Base-by-base conservation (phyloP, 2,888 invertebrate species). In the Tuberolachnus salignus region DNA sequence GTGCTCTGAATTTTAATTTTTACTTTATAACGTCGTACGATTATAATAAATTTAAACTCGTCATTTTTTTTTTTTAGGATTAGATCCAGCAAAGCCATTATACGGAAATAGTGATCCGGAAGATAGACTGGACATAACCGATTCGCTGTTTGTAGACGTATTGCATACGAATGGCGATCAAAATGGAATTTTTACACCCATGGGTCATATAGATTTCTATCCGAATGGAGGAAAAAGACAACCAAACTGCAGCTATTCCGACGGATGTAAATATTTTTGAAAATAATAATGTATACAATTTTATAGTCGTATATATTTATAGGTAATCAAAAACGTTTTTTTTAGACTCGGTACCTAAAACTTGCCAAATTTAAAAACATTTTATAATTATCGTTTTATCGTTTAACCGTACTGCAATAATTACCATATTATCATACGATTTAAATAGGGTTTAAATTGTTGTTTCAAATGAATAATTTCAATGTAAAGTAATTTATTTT, bases 101-200 rank as follows among this genome's bases (percentile, higher is more conserved):
- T 75, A 75, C 26, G 46, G 55, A 2, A 75, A 75, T 1, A 57
- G 66, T 46, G 16, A 3, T 10, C 57, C 75, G 14, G 19, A 66
- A 19, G 75, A 75, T 8, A 26, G 81, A n/a, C 80, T 82, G 6
- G 71, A 81, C 53, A 19, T 61, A 6, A 67, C 74, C 13, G 81
- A 82, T 66, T 81, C 82, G 13, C 46, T 64, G 0, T 81, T 80
- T 55, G 81, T 82, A n/a, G 82, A 82, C 26, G 67, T 81, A 51
- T 74, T 82, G 8, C 82, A 82, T 67, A 82, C 82, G 1, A 64
- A 69, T 11, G 70, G 80, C 8, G 73, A 51, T 42, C 13, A 57
- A n/a, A 57, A 81, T 6, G 81, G 80, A 3, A 21, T 70, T 16
- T 42, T 23, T 19, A 13, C n/a, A 13, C 51, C 81, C 1, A 59